phyloP scores from a whole-genome alignment of 2,888 invertebrate species.

The Morpho helenor region DNA sequence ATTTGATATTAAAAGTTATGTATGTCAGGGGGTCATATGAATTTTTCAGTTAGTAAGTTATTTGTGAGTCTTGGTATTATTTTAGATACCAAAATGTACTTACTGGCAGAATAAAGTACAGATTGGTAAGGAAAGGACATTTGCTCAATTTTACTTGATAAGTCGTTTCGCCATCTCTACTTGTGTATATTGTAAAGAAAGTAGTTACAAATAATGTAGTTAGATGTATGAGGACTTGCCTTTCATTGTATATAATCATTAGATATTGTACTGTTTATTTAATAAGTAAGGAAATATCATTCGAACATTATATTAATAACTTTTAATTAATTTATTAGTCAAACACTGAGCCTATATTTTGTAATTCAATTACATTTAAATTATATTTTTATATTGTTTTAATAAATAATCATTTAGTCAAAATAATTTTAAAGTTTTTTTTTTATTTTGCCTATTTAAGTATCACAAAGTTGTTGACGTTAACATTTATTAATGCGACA shows the following conservation, averaged over 20 bases:
- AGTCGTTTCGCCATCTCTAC: neutral
- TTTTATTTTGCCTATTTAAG: neutral
- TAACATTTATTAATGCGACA: too few relatives aligned
- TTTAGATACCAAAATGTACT: too few relatives aligned
- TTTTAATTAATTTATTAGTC: conserved; percentile 4
- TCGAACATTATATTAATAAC: conserved; percentile 5
- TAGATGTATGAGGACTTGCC: conserved; percentile 19
- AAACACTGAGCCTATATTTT: neutral
- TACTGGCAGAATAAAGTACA: too few relatives aligned
- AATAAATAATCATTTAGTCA: neutral
- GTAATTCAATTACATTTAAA: conserved; percentile 1
- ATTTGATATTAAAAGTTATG: too few relatives aligned
- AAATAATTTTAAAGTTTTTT: neutral
- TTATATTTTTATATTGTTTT: neutral
- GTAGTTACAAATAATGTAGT: conserved; percentile 1
- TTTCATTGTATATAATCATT: conserved; percentile 22
- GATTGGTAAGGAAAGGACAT: neutral
- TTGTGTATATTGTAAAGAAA: neutral
- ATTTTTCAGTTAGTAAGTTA: too few relatives aligned
- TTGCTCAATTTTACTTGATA: conserved; percentile 29
- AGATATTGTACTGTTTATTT: neutral
- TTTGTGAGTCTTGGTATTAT: too few relatives aligned
- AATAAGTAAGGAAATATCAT: conserved; percentile 4
- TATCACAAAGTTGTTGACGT: too few relatives aligned
- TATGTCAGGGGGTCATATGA: too few relatives aligned